Base-by-base conservation (phyloP, 2,113 vertebrate genomes). In the Coracopsis vasa region DNA sequence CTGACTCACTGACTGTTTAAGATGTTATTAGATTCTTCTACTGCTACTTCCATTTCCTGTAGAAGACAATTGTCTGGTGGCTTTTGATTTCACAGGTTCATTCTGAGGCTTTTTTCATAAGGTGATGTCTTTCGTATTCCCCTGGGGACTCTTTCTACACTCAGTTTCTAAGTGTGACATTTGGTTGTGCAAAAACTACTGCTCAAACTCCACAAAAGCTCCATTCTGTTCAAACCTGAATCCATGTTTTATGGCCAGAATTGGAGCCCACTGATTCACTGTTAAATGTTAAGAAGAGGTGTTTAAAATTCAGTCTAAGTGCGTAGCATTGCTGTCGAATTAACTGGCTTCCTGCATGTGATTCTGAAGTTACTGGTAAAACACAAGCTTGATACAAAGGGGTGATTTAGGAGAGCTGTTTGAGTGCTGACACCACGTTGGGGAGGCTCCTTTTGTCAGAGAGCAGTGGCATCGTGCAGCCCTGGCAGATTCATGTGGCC, bases 1-100 rank as follows among this genome's bases (percentile, higher is more conserved):
- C 86, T 85, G 96, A 92, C 86, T 97, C 92, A 97, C 91, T 94
- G 97, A 97, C 97, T 98, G 64, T 74, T 89, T 70, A 77, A 93
- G 94, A 61, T 94, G 94, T 95, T 91, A 33, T 78, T 95, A 77
- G 77, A 80, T 94, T 96, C 96, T 97, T 97, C 96, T 96, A 79
- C 88, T 84, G 47, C 94, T 87, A 71, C 90, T 81, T 94, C 86
- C 96, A 93, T 92, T 94, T 83, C 91, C 82, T 86, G 72, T 94
- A 97, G 89, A 93, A 93, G 96, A 94, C 39, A 0, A 23, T 92
- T 93, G 74, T 94, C 89, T 78, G 87, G 74, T 93, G n/a, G 94
- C 58, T 95, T 23, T 94, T 96, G 79, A 60, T 94, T 95, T 89
- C 86, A 82, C n/a, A 39, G 80, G 80, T 92, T 88, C 96, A 65